These are phyloP conservation scores for Ypsolopha sequella DNA, from an alignment of 2,888 invertebrate genomes.

Conservation along the genomic window DNA sequence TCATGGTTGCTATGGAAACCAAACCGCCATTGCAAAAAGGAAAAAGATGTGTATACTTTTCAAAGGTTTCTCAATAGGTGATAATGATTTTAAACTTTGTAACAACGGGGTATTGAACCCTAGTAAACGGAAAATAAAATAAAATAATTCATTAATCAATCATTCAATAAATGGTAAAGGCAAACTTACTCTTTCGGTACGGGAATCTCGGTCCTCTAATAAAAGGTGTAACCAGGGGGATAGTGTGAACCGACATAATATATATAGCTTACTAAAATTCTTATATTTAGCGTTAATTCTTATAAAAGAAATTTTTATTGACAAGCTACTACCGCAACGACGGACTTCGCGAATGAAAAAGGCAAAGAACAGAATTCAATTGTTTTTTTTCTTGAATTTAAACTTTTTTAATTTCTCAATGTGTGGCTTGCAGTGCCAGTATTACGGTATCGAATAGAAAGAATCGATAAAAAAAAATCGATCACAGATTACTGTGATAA, in stretches of 20 bases:
- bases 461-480: not conserved
- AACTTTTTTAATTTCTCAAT: not conserved
- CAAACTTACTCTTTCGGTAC: constrained; percentile 61
- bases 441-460: not conserved
- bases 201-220: constrained; percentile 65
- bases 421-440: not conserved
- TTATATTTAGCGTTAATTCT: not conserved
- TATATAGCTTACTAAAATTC: constrained; percentile 8
- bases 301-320: not conserved
- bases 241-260: constrained; percentile 65
- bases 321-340: constrained; percentile 12
- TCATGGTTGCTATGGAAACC: too few relatives aligned
- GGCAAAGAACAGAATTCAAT: constrained; percentile 1
- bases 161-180: too few relatives aligned
- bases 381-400: not conserved
- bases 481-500: too few relatives aligned
- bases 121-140: constrained; percentile 8
- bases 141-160: too few relatives aligned
- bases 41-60: too few relatives aligned
- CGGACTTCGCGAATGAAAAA: constrained; percentile 42
- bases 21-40: too few relatives aligned
- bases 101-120: too few relatives aligned
- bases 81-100: too few relatives aligned
- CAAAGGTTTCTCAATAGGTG: too few relatives aligned
- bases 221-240: constrained; percentile 59